These are phyloP conservation scores for Halictus ligatus DNA, from an alignment of 2,888 invertebrate genomes.

Conservation along the genomic window DNA sequence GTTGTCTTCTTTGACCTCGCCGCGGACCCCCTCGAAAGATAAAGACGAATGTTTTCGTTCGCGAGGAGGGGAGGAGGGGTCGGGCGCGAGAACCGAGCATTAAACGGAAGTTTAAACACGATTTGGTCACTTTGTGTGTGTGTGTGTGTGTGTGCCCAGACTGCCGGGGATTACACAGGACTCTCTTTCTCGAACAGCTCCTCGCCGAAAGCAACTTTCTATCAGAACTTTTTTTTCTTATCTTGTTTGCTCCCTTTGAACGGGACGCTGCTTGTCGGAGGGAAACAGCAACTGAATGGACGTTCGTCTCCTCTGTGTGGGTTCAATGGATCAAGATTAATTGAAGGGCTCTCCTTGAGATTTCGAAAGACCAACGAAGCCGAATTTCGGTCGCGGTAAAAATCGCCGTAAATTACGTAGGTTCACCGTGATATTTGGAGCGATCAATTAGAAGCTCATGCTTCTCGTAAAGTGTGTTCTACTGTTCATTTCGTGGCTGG, in stretches of 20 bases:
- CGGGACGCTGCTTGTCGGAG: background rate
- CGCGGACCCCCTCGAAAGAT: background rate
- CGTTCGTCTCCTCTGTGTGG: background rate
- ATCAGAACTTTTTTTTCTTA: background rate
- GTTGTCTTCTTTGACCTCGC: background rate
- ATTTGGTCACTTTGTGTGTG: background rate
- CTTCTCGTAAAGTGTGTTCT: background rate
- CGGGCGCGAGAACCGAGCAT: background rate
- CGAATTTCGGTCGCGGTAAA: background rate
- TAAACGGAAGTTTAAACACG: background rate
- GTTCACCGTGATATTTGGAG: background rate
- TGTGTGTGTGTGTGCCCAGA: background rate
- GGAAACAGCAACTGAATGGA: background rate
- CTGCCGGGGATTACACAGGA: background rate
- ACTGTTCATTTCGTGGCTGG: background rate
- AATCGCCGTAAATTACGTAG: background rate
- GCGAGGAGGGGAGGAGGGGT: too few species aligned
- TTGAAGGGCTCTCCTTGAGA: background rate
- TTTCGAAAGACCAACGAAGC: background rate
- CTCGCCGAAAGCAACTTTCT: background rate
- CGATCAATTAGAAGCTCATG: background rate
- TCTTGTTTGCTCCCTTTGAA: conserved; percentile 3
- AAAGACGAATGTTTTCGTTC: background rate
- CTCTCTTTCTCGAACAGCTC: background rate
- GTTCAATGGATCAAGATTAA: background rate